Evolutionary conservation across 2,797 vertebrate genomes (phyloP).

Genomic region (Sebastes glaucus): DNA sequence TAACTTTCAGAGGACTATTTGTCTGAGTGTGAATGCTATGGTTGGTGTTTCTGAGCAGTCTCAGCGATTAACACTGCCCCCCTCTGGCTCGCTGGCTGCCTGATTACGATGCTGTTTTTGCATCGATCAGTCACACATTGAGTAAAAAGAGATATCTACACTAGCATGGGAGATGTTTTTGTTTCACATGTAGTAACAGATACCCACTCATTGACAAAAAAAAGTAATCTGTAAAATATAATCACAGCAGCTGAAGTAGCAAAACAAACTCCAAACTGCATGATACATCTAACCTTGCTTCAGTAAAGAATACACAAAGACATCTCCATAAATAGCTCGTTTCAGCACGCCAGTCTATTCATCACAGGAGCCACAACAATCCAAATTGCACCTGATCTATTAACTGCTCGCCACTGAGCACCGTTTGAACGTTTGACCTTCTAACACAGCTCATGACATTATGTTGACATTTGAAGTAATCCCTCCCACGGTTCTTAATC

Average conservation of each 20-base stretch:
- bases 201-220: neutral
- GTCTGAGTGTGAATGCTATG: slow-evolving; percentile 4
- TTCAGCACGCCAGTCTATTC: slow-evolving; percentile 34
- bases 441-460: slow-evolving; percentile 79
- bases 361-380: slow-evolving; percentile 65
- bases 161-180: neutral
- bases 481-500: slow-evolving; percentile 77
- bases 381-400: slow-evolving; percentile 74
- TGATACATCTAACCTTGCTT: neutral
- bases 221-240: neutral
- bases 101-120: neutral
- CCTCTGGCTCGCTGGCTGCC: slow-evolving; percentile 57
- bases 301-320: neutral
- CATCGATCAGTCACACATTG: neutral
- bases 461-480: slow-evolving; percentile 85
- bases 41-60: slow-evolving; percentile 32
- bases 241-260: neutral
- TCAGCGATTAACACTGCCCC: slow-evolving; percentile 70
- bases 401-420: slow-evolving; percentile 78
- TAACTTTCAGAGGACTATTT: neutral
- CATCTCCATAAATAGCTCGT: neutral
- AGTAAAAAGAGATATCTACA: neutral
- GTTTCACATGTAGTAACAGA: neutral
- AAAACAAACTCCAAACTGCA: neutral
- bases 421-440: slow-evolving; percentile 83